Conservation (phyloP, 2,797 vertebrate genomes). For the Leucoraja ocellata region DNA sequence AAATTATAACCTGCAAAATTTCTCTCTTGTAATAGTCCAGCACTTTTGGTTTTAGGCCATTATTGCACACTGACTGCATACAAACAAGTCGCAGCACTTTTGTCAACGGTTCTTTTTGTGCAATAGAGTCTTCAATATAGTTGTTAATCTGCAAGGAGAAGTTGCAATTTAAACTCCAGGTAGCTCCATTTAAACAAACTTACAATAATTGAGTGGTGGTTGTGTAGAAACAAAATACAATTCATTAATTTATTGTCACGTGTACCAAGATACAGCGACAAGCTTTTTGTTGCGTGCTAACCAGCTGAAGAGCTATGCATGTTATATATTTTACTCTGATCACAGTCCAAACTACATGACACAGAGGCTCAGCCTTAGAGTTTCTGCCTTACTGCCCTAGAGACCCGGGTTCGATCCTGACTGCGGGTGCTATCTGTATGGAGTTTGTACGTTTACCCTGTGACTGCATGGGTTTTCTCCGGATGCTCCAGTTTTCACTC, state of each 20-base stretch:
- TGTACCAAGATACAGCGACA: no score
- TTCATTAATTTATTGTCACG: background rate
- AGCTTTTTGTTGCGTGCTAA: no score
- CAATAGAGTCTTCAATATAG: slow-evolving; percentile 88
- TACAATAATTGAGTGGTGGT: background rate
- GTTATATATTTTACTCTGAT: background rate
- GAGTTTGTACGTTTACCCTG: no score
- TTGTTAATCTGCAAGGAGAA: slow-evolving; percentile 69
- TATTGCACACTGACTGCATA: slow-evolving; percentile 93
- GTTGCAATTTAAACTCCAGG: background rate
- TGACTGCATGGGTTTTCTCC: no score
- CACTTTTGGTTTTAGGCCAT: slow-evolving; percentile 90
- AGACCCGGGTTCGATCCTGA: no score
- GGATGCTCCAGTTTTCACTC: no score
- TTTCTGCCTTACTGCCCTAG: no score
- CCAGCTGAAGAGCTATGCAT: background rate
- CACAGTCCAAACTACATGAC: background rate
- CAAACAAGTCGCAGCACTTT: slow-evolving; percentile 86
- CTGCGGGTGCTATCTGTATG: no score
- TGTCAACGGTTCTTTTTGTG: slow-evolving; percentile 83
- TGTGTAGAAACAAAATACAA: background rate
- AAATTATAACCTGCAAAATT: slow-evolving; percentile 77
- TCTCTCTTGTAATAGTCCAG: slow-evolving; percentile 90
- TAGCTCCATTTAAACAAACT: background rate
- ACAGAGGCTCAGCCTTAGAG: no score